These are phyloP conservation scores for Carettochelys insculpta DNA, from an alignment of 2,113 vertebrate genomes.

Conservation along the genomic window DNA sequence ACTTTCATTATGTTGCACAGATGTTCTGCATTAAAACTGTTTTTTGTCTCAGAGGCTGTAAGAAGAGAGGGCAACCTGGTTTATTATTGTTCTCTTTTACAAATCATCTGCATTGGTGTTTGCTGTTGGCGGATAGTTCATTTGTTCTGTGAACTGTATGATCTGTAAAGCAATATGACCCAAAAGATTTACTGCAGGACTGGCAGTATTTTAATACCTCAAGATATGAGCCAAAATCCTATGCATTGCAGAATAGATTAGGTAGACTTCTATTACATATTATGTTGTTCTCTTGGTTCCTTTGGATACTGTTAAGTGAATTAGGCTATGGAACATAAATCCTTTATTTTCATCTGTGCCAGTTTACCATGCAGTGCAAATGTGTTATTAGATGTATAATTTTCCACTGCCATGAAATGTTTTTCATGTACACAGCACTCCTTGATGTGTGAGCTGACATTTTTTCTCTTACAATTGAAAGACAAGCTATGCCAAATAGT, in stretches of 20 bases:
- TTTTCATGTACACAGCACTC: constrained; percentile 40
- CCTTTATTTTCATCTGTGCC: constrained; percentile 60
- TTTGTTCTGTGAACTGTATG: constrained; percentile 62
- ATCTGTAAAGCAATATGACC: constrained; percentile 74
- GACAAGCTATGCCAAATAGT: not conserved
- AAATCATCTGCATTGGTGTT: constrained; percentile 65
- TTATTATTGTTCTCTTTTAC: constrained; percentile 56
- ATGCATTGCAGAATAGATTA: constrained; percentile 45
- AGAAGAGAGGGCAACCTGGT: constrained; percentile 66
- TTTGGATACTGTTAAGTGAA: constrained; percentile 51
- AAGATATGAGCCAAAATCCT: constrained; percentile 61
- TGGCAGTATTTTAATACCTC: constrained; percentile 68
- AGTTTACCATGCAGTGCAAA: constrained; percentile 38
- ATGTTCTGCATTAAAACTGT: constrained; percentile 68
- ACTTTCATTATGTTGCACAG: constrained; percentile 70
- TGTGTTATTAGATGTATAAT: constrained; percentile 28
- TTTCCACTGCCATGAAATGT: constrained; percentile 29
- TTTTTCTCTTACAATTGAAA: constrained; percentile 24
- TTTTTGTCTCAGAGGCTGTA: constrained; percentile 69
- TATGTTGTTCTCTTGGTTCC: constrained; percentile 4
- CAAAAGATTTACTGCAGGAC: constrained; percentile 70
- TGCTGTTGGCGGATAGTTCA: constrained; percentile 69
- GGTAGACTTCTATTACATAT: constrained; percentile 55
- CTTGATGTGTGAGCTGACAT: constrained; percentile 5
- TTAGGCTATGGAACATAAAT: constrained; percentile 66